Base-by-base conservation (phyloP, 2,797 vertebrate species). In the Danio albolineatus region DNA sequence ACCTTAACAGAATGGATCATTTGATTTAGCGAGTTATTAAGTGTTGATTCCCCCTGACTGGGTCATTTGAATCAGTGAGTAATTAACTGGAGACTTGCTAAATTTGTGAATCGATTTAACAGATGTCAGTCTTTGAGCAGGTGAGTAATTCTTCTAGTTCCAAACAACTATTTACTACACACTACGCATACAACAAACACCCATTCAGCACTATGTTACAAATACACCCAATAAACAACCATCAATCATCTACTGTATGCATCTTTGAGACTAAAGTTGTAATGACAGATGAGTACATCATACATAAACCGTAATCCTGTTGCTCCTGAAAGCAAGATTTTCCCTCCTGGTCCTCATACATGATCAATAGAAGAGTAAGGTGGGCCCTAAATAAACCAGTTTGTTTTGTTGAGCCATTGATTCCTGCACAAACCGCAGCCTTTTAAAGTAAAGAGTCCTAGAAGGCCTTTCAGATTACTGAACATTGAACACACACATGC, bases 321-420 rank as follows among this genome's bases (percentile, higher is more conserved):
- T 87, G 5, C 61, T 73, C 19, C 48, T 48, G 54, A 67, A 69
- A 13, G 36, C 21, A 5, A 69, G 7, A 54, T 67, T 59, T n/a
- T 54, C 48, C 36, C 46, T 54, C 19, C 8, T 82, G 80, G 3
- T 82, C 66, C 28, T 62, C 21, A 46, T 13, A 46, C 84, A 82
- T 89, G 87, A 89, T 93, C 89, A 87, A 92, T 91, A 83, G 85
- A 87, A 86, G 84, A 76, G 86, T 79, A 64, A 89, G 90, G 88
- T 90, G 88, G 91, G 90, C 86, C 90, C 86, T 90, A 91, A 91
- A 92, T 86, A 89, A 90, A 89, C 88, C 85, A 80, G 87, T 91
- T 91, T 86, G 89, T 87, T 91, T 91, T 91, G 88, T 90, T 90
- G 88, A 88, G 81, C 80, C 86, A 93, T 91, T 88, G 90, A 92